Evolutionary conservation across 2,797 vertebrate species (phyloP), one percentile per base, ranked within the genome.

Genomic region (Echeneis naucrates): DNA sequence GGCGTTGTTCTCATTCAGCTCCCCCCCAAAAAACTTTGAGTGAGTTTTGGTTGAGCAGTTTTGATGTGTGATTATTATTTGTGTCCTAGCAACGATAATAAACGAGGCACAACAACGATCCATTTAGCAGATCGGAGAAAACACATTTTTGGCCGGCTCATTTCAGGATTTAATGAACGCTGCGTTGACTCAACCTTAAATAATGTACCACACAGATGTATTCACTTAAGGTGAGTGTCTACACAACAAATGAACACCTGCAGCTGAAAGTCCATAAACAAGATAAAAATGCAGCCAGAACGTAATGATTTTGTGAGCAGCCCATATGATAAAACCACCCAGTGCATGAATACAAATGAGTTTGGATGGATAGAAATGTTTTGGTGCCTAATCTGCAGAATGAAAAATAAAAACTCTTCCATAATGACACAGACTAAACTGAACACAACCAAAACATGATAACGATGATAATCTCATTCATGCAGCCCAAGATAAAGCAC

Each of bases 221-320:
- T 24, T 37, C 45, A 42, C 7, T 11, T 9, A 44, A 65, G 65
- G 63, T 40, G 71, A 71, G 12, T 24, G 40, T 66, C 27, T 38
- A 70, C 45, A 47, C 59, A 60, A 58, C n/a, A 73, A 73, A 85
- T 75, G 21, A 68, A 68, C 68, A 54, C 53, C 56, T 60, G 64
- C 51, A 44, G 59, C 64, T 0, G 2, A 45, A 14, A 69, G 73
- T 38, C 23, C 30, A 50, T 40, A 61, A 42, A 61, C 12, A 56
- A 66, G 61, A 55, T n/a, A 40, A 62, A 45, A 45, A 40, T 4
- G 2, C 23, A 23, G 32, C 14, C 45, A 51, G 4, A 24, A 54
- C 57, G 59, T 53, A 44, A 71, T 62, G 23, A 51, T 2, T 72
- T 37, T 4, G 54, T 5, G 32, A 47, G 56, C 6, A 37, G 50